Percentiles rank a stretch among this genome's conserved stretches.
phyloP scores from a whole-genome alignment of 2,113 vertebrate species.

The Galemys pyrenaicus region DNA sequence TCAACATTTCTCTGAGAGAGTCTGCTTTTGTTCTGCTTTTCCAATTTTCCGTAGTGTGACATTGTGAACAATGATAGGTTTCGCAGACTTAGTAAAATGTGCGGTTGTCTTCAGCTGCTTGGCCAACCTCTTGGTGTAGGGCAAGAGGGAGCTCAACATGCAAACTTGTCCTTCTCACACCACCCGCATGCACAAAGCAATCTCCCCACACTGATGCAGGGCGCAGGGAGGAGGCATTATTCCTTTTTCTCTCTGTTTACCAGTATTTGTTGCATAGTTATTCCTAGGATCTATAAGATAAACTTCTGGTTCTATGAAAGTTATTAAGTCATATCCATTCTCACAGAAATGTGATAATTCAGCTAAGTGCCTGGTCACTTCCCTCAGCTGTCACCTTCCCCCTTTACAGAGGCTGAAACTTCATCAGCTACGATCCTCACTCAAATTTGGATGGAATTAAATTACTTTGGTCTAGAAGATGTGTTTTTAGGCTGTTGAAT shows the following conservation, averaged over 20 bases:
- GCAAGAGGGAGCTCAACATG: not conserved
- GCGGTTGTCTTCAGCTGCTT: constrained; percentile 63
- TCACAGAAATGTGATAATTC: constrained; percentile 74
- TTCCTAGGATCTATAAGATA: constrained; percentile 2
- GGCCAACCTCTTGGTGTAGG: not conserved
- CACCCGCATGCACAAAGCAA: not conserved
- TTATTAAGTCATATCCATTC: constrained; percentile 55
- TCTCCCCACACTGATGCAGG: not conserved
- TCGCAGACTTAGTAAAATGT: constrained; percentile 68
- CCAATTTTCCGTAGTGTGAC: constrained; percentile 61
- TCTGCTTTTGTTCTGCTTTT: constrained; percentile 78
- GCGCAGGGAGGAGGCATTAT: not conserved
- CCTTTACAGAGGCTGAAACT: constrained; percentile 76
- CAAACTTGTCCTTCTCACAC: not conserved
- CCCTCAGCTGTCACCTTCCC: constrained; percentile 69
- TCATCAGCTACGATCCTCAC: constrained; percentile 10
- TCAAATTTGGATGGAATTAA: constrained; percentile 73
- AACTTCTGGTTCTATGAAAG: constrained; percentile 62
- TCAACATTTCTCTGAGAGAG: constrained; percentile 60
- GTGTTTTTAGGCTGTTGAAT: constrained; percentile 67
- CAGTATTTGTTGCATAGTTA: constrained; percentile 59
- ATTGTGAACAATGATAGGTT: constrained; percentile 72
- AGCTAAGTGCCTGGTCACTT: constrained; percentile 69
- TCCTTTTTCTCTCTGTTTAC: constrained; percentile 52
- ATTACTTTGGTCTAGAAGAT: constrained; percentile 77